These are phyloP conservation scores for Speoplatyrhinus poulsoni DNA, from an alignment of 2,113 vertebrate genomes.

Conservation along the genomic window DNA sequence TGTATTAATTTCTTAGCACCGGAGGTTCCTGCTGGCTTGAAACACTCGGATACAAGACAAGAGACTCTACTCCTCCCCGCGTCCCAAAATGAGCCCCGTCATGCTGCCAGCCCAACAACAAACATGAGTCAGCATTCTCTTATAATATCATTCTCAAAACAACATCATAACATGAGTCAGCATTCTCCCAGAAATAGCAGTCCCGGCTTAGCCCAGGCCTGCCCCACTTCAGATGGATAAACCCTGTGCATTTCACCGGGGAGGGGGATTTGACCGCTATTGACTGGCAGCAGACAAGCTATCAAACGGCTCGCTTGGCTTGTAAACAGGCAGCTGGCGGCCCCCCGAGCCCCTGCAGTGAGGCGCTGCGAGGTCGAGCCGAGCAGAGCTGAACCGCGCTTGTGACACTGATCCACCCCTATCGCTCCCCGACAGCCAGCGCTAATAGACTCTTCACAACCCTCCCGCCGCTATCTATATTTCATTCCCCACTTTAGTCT, in stretches of 20 bases:
- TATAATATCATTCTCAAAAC: no score
- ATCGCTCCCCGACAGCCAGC: constrained; percentile 60
- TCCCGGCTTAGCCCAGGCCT: constrained; percentile 13
- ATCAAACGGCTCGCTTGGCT: constrained; percentile 35
- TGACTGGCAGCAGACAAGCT: constrained; percentile 59
- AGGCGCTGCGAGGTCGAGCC: constrained; percentile 29
- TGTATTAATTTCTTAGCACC: no score
- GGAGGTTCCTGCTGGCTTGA: no score
- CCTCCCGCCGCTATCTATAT: constrained; percentile 74
- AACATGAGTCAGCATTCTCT: constrained; percentile 54
- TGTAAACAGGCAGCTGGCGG: constrained; percentile 76
- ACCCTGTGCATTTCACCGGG: constrained; percentile 1
- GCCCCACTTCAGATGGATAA: constrained; percentile 55
- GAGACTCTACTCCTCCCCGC: no score
- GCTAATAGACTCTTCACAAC: constrained; percentile 78
- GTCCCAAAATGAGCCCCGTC: neutral
- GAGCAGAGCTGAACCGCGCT: constrained; percentile 28
- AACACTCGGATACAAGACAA: no score
- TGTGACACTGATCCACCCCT: constrained; percentile 73
- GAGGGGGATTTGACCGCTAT: constrained; percentile 69
- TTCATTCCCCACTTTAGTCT: constrained; percentile 59
- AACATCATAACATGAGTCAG: constrained; percentile 42
- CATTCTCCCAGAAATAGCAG: constrained; percentile 28
- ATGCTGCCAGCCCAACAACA: constrained; percentile 20
- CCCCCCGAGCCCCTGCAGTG: constrained; percentile 59